These are phyloP conservation scores for Carduelis carduelis DNA, from an alignment of 2,797 vertebrate genomes.

Conservation along the genomic window DNA sequence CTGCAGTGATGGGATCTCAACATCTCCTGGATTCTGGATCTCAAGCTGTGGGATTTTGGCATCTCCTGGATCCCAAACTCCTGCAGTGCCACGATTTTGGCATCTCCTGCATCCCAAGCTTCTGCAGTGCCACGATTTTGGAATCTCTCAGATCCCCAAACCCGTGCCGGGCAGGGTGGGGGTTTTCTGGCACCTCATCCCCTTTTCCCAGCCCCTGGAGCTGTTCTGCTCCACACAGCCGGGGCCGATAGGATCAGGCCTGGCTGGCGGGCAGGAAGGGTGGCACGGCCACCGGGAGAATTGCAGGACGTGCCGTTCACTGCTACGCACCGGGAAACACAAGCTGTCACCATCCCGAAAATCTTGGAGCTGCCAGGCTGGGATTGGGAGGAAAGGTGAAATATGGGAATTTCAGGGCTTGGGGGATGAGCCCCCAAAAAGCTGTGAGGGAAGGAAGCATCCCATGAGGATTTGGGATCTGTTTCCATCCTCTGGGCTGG, in stretches of 20 bases:
- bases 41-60: accelerated
- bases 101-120: background rate
- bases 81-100: accelerated
- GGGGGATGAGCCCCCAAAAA: background rate
- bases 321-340: background rate
- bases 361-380: background rate
- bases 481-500: background rate
- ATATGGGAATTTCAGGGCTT: accelerated
- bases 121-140: accelerated
- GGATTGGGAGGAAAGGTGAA: background rate
- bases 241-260: conserved; percentile 65
- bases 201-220: background rate
- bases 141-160: accelerated
- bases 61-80: background rate
- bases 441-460: accelerated
- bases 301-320: conserved; percentile 73
- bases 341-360: conserved; percentile 5
- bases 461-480: accelerated
- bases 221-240: background rate
- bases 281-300: conserved; percentile 75
- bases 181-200: background rate
- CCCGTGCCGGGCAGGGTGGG: background rate
- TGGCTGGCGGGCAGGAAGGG: conserved; percentile 76
- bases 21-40: no score
- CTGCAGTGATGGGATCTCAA: accelerated